Base-by-base conservation (phyloP, 1,140 invertebrate genomes). In the Cotesia vestalis region DNA sequence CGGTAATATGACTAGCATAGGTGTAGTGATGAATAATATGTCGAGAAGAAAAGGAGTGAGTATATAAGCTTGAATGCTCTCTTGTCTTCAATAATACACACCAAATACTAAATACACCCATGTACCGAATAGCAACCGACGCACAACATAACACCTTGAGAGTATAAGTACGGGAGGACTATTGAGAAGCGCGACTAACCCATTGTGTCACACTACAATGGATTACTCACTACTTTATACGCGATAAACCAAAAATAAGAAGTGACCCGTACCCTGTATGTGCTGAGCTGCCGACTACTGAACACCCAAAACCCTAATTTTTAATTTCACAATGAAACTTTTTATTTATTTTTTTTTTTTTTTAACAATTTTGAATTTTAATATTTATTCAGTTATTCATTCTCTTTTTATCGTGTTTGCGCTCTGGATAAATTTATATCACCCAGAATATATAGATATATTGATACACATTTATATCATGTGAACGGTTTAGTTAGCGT, bases 81-180 rank as follows among this genome's bases (percentile, higher is more conserved):
- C 59, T 27, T 61, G 59, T 34, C 14, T 61, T 27, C 59, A 61
- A 20, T 27, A 20, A 35, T 61, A 61, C 27, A 61, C 59, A 62
- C 27, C 40, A 4, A 27, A 27, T 27, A 27, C 27, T 27, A 27
- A 27, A 53, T 66, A 51, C 34, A 66, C 12, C 12, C 27, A 36
- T 62, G 27, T 66, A 66, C 27, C 17, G 40, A 66, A 27, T 27
- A 51, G 51, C 17, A 66, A 40, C 57, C 20, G 57, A 78, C 79
- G 77, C 78, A 82, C 78, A 82, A 81, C 79, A 78, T 80, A 81
- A 83, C 81, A 82, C 81, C 81, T 82, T 77, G 75, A 71, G 74
- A 78, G 3, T 27, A 27, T 27, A 27, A 27, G 27, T 27, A 83
- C 80, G 74, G 80, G 72, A 20, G 27, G 27, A 8, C 57, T 8